Conservation (phyloP, 1,140 invertebrate genomes). For the Ctenoplectra terminalis region DNA sequence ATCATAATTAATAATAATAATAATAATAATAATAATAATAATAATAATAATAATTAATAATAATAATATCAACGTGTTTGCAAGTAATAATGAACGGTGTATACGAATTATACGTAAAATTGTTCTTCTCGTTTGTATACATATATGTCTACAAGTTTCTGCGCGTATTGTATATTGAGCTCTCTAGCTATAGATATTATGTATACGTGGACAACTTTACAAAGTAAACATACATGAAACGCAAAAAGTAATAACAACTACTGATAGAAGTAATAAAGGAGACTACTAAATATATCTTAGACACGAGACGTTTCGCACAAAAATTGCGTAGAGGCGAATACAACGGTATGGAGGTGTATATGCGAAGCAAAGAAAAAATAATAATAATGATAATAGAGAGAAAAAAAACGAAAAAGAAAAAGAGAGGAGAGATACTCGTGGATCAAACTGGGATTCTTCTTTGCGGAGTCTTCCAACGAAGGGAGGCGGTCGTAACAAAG, state of each 20-base stretch:
- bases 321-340: conserved; percentile 6
- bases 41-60: conserved; percentile 71
- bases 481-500: conserved; percentile 54
- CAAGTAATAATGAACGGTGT: conserved; percentile 66
- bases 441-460: neutral
- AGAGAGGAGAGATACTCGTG: conserved; percentile 21
- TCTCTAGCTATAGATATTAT: conserved; percentile 49
- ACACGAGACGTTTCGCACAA: conserved; percentile 17
- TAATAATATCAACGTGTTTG: conserved; percentile 66
- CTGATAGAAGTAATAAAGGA: conserved; percentile 35
- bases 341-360: neutral
- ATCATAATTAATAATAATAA: conserved; percentile 73
- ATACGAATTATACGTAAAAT: conserved; percentile 57
- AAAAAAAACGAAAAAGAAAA: conserved; percentile 5
- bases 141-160: conserved; percentile 50
- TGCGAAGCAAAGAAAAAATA: conserved; percentile 26
- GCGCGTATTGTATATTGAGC: conserved; percentile 55
- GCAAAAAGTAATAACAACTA: conserved; percentile 61
- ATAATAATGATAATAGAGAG: neutral
- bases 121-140: conserved; percentile 53
- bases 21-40: conserved; percentile 71
- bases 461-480: conserved; percentile 35
- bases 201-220: conserved; percentile 74
- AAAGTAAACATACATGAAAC: conserved; percentile 72
- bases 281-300: conserved; percentile 33